Evolutionary conservation across 2,888 invertebrate species (phyloP), one percentile per base, ranked within the genome.

Genomic region (Drosophila prolongata): DNA sequence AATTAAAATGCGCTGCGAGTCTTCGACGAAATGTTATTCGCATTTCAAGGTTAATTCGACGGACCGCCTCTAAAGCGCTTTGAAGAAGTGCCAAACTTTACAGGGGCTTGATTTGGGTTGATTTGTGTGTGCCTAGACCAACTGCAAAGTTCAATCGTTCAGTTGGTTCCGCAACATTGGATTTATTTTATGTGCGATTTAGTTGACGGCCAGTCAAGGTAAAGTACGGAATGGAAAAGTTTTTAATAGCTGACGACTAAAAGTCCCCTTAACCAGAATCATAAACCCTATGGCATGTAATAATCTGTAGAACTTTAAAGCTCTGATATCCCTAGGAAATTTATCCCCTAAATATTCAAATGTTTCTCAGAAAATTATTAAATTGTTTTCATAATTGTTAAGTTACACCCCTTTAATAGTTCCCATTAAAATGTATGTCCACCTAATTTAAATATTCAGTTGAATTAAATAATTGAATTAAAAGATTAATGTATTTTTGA

Each of bases 11-110:
- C 85, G 89, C 73, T 50, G 78, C 87, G 76, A 69, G 89, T 89
- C 82, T 87, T 89, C 85, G 89, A 85, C 81, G 66, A 89, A 87
- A 82, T 85, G 89, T 89, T 89, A 89, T 85, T 84, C 78, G 70
- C 64, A 69, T 70, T 87, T 86, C 89, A 86, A 86, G 85, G 89
- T 87, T 87, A 89, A 85, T 79, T 87, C 60, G 87, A 58, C 78
- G 76, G 66, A 52, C 44, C 55, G 46, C 54, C 67, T 54, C 40
- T 24, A 47, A 77, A 62, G 13, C 79, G 66, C 67, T 81, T 82
- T 70, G 74, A 89, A 89, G 87, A 85, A 89, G 85, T 85, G 81
- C 71, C 80, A 88, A 78, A 73, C 56, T 68, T 57, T 68, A 53
- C 67, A 65, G 43, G 27, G 16, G 10, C 44, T 37, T 30, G 30